phyloP scores from a whole-genome alignment of 2,113 vertebrate species.

The Poeciliopsis turrubarensis region DNA sequence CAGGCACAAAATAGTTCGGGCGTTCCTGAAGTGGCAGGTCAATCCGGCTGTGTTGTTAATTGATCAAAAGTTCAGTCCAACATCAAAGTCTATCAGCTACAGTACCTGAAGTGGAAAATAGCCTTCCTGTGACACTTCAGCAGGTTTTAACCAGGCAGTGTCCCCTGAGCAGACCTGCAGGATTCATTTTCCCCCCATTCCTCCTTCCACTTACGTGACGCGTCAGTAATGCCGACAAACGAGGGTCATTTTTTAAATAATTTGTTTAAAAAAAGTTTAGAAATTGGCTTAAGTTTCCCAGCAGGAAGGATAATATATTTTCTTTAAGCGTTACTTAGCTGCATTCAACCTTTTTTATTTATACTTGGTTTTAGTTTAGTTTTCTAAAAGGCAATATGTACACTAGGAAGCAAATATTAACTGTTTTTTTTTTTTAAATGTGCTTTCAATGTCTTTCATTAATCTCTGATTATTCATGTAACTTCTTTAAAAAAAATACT shows the following conservation, averaged over 20 bases:
- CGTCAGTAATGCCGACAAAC: not conserved
- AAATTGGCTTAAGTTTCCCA: not conserved
- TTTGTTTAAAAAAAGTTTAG: not conserved
- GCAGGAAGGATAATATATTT: not conserved
- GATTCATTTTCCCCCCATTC: constrained; percentile 3
- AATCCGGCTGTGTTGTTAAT: constrained; percentile 54
- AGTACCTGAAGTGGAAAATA: constrained; percentile 71
- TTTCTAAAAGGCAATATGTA: no score
- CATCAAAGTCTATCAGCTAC: constrained; percentile 47
- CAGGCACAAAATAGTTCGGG: not conserved
- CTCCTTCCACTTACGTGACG: not conserved
- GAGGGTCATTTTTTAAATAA: not conserved
- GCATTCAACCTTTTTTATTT: no score
- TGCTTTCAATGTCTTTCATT: no score
- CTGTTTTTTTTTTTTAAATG: no score
- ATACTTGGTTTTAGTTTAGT: no score
- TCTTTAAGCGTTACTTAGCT: not conserved
- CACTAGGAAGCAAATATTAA: no score
- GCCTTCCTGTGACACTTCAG: constrained; percentile 63
- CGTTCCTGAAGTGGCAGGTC: constrained; percentile 47
- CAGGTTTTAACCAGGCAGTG: constrained; percentile 22
- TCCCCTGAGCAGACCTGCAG: constrained; percentile 49
- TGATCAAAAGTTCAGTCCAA: constrained; percentile 46
- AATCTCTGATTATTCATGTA: no score
- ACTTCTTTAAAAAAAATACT: no score